These are phyloP conservation scores for Brenthis ino DNA, from an alignment of 2,888 invertebrate genomes.

Conservation along the genomic window DNA sequence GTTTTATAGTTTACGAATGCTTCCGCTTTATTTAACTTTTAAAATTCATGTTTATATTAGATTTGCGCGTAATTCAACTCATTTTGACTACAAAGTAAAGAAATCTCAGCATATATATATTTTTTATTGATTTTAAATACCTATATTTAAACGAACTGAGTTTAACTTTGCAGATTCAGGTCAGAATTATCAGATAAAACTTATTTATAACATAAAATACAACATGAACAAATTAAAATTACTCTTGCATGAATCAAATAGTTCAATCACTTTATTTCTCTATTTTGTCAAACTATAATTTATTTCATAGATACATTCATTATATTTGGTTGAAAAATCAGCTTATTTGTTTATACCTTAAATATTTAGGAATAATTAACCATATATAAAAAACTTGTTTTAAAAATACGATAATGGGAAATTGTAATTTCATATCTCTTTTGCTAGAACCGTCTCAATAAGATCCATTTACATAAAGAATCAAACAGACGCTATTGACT, in stretches of 20 bases:
- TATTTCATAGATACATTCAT: too few relatives aligned
- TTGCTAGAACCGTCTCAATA: conserved; percentile 17
- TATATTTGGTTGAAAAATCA: too few relatives aligned
- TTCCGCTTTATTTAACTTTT: conserved; percentile 44
- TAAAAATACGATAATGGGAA: neutral
- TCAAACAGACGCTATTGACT: conserved; percentile 34
- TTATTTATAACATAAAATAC: too few relatives aligned
- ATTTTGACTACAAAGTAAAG: neutral
- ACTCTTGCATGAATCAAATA: too few relatives aligned
- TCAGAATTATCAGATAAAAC: too few relatives aligned
- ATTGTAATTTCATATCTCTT: conserved; percentile 1
- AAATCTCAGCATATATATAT: too few relatives aligned
- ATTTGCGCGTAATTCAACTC: neutral
- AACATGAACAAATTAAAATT: too few relatives aligned
- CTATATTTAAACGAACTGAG: too few relatives aligned
- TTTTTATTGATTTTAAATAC: too few relatives aligned
- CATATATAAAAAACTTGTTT: neutral
- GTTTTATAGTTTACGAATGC: conserved; percentile 68
- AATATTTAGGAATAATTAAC: neutral
- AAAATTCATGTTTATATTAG: conserved; percentile 18
- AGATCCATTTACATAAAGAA: conserved; percentile 18
- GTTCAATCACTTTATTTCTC: too few relatives aligned
- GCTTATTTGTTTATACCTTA: neutral
- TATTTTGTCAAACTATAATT: too few relatives aligned
- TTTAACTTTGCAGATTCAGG: too few relatives aligned